These are phyloP conservation scores for Ophioninae sp. DNA, from an alignment of 2,888 invertebrate genomes.

Conservation along the genomic window DNA sequence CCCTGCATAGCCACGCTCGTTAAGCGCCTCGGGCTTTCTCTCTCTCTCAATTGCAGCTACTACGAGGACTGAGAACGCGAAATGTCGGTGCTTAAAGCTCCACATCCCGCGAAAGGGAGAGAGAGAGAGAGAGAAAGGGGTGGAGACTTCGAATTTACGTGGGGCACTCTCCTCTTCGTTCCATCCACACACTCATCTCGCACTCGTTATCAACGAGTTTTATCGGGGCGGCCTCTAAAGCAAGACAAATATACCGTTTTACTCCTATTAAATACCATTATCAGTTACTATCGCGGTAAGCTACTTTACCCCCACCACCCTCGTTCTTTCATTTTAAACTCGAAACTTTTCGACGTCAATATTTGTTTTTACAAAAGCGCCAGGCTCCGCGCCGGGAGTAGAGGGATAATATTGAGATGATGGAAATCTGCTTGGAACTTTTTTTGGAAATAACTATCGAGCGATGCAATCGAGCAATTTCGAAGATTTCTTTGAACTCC, in stretches of 20 bases:
- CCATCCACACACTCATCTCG: constrained; percentile 58
- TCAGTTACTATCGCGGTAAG: constrained; percentile 26
- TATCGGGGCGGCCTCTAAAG: constrained; percentile 54
- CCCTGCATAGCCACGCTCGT: constrained; percentile 7
- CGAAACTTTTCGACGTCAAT: neutral
- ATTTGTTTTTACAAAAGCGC: neutral
- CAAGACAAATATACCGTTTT: constrained; percentile 60
- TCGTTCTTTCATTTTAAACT: neutral
- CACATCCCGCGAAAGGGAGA: constrained; percentile 22
- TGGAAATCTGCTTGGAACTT: neutral
- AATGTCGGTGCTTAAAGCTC: constrained; percentile 50
- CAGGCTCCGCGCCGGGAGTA: neutral
- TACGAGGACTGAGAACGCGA: constrained; percentile 44
- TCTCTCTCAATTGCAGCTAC: constrained; percentile 57
- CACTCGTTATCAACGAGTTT: constrained; percentile 60
- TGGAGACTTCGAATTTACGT: constrained; percentile 58
- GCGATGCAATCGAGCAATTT: neutral
- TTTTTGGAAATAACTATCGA: neutral
- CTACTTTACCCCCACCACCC: neutral
- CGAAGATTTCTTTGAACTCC: neutral
- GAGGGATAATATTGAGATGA: neutral
- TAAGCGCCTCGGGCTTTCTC: constrained; percentile 13
- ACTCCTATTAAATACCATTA: constrained; percentile 48
- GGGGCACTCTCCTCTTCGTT: constrained; percentile 41
- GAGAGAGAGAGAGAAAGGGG: neutral